A percentile compares a stretch with the other conserved stretches of the same genome.
Conservation (phyloP, 1,140 invertebrate species). For the Eubasilissa regina region DNA sequence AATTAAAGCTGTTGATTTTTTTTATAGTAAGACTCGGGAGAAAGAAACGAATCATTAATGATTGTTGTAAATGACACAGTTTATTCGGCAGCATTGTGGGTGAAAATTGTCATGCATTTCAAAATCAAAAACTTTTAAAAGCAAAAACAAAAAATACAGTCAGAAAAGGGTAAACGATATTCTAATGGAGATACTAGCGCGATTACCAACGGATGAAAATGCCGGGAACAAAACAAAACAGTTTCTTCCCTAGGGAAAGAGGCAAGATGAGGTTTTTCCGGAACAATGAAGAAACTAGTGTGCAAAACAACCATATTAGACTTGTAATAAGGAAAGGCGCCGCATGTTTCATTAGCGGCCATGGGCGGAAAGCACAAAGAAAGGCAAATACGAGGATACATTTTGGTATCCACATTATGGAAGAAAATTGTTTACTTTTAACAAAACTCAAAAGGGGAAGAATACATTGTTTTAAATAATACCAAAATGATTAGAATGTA, state of each 20-base stretch:
- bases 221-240: constrained; percentile 13
- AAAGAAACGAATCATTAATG: too few species aligned
- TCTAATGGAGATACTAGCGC: constrained; percentile 32
- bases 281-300: constrained; percentile 32
- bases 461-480: too few species aligned
- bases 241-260: constrained; percentile 8
- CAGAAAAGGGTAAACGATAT: constrained; percentile 24
- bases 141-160: neutral
- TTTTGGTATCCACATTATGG: neutral
- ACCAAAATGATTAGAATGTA: too few species aligned
- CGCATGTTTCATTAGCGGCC: constrained; percentile 34
- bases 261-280: constrained; percentile 10
- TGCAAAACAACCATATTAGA: constrained; percentile 34
- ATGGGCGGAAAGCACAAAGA: neutral
- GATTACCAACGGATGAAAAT: constrained; percentile 39
- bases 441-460: too few species aligned
- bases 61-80: too few species aligned
- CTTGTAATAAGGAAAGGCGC: constrained; percentile 28
- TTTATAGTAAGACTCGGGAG: too few species aligned
- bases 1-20: too few species aligned
- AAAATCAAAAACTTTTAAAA: neutral
- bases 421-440: neutral
- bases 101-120: too few species aligned
- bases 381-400: neutral
- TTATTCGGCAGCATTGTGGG: too few species aligned